These are phyloP conservation scores for Mirounga angustirostris DNA, from an alignment of 2,113 vertebrate genomes.

Conservation along the genomic window DNA sequence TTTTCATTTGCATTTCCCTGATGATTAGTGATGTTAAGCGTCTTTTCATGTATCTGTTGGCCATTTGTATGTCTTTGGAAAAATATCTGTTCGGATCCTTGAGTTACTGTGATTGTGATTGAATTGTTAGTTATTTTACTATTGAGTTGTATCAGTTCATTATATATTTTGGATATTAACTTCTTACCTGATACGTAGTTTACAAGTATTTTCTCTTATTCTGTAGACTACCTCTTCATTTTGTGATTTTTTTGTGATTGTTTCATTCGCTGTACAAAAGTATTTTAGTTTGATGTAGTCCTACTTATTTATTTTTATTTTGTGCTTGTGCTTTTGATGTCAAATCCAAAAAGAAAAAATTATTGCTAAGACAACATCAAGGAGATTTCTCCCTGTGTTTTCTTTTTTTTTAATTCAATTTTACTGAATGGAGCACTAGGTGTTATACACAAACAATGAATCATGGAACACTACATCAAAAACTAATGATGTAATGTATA, in stretches of 20 bases:
- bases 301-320: background rate
- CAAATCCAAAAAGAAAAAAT: background rate
- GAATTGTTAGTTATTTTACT: background rate
- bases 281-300: background rate
- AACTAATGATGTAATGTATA: no score
- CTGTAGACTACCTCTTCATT: background rate
- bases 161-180: background rate
- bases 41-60: background rate
- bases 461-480: no score
- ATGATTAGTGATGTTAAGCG: background rate
- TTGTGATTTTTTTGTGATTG: background rate
- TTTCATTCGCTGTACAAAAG: background rate
- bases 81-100: background rate
- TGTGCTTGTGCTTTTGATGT: background rate
- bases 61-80: background rate
- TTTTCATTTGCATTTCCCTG: background rate
- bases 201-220: background rate
- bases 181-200: background rate
- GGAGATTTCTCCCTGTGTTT: background rate
- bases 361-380: background rate
- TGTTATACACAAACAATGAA: no score
- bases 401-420: no score
- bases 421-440: no score
- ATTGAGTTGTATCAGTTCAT: background rate
- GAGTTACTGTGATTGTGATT: background rate